Base-by-base conservation (phyloP, 2,888 invertebrate genomes). In the Clepsis dumicolana region DNA sequence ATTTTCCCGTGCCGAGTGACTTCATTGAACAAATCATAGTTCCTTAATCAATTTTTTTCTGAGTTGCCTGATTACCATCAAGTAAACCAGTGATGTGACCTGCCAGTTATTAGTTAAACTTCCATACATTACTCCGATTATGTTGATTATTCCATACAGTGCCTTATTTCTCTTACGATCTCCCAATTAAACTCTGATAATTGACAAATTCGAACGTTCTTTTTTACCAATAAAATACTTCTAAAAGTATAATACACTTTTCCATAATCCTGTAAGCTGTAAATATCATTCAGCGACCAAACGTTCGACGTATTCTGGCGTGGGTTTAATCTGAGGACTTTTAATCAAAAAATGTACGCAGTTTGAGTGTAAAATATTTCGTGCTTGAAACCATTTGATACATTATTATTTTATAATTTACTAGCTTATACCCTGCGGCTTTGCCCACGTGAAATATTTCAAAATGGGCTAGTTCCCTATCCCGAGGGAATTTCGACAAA, bases 221-320 rank as follows among this genome's bases (percentile, higher is more conserved):
- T 44, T 18, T 35, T 35, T 35, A 10, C 1, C 1, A 2, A 10
- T 10, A 10, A 16, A 4, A n/a, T n/a, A n/a, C n/a, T n/a, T n/a
- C n/a, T n/a, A n/a, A n/a, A n/a, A n/a, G n/a, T n/a, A n/a, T n/a
- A 25, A 27, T 14, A 24, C n/a, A 21, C 7, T 18, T 44, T 44
- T 18, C 44, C 18, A 44, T 44, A 44, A 44, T 44, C 44, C 18
- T 18, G 18, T 44, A 44, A 44, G 16, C 44, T 44, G 44, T 44
- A 16, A 44, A 44, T 44, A 44, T 5, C 16, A 44, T 44, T 44
- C 44, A 18, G 18, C 18, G 44, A 44, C 16, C 16, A 38, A 38
- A 38, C 38, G 44, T 44, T 44, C 18, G 44, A 18, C 18, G 44
- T 44, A 12, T 44, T 44, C 44, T 18, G 16, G 7, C 44, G 44